Percentiles rank a stretch among this genome's conserved stretches.
Conservation (phyloP, 23 tunicate species). For the Styela clava region DNA sequence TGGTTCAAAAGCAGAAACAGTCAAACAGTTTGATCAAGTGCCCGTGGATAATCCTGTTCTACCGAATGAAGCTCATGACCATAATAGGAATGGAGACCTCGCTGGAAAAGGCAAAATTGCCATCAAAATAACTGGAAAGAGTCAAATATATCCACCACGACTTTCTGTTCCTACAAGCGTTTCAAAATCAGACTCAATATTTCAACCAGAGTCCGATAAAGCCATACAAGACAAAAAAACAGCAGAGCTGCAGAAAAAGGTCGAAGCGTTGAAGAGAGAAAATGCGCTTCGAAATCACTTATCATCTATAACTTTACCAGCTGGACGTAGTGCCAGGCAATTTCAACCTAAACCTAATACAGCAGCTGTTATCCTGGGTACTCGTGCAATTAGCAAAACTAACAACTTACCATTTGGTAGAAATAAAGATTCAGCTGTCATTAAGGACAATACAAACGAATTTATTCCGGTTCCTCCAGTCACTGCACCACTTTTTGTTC, state of each 20-base stretch:
- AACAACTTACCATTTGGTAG: neutral
- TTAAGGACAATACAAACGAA: neutral
- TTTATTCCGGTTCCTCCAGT: neutral
- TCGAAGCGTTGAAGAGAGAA: conserved; percentile 23
- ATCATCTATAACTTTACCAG: conserved; percentile 24
- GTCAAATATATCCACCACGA: conserved; percentile 6
- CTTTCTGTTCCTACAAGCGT: neutral
- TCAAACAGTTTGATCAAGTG: conserved; percentile 8
- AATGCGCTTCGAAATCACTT: conserved; percentile 27
- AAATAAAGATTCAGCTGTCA: neutral
- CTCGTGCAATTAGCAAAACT: neutral
- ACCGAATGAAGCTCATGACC: neutral
- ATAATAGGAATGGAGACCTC: neutral
- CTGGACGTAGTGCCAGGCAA: neutral
- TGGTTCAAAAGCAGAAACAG: neutral
- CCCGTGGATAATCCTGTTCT: neutral
- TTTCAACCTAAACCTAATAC: conserved; percentile 2
- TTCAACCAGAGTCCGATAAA: neutral
- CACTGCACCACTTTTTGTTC: neutral
- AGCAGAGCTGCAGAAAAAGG: conserved; percentile 20
- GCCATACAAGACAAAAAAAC: neutral
- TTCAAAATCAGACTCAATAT: neutral
- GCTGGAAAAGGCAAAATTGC: conserved; percentile 19
- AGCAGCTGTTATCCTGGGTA: conserved; percentile 22
- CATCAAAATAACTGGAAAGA: conserved; percentile 27